Evolutionary conservation across 2,797 vertebrate species (phyloP).

Genomic region (Acanthornis magna): DNA sequence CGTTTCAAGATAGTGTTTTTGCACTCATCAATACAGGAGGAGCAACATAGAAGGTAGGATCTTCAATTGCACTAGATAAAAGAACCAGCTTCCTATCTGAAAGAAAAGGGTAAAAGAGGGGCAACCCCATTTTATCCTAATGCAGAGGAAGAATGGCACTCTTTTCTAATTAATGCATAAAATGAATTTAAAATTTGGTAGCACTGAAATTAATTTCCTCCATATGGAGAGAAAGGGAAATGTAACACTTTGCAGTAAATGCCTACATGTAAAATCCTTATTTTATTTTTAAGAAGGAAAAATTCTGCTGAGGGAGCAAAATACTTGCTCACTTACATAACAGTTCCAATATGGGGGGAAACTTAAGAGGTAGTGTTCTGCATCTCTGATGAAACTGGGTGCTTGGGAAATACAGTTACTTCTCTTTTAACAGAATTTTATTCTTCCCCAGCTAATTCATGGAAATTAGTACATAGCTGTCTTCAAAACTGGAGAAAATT

Average conservation of each 20-base stretch:
- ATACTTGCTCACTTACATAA: neutral
- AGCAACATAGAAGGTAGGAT: neutral
- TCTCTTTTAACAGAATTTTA: neutral
- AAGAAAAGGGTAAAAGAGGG: neutral
- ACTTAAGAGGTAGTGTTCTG: neutral
- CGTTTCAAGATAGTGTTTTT: neutral
- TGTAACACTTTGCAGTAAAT: neutral
- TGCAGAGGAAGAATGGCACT: neutral
- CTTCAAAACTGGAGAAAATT: neutral
- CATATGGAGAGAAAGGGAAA: neutral
- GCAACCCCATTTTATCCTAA: neutral
- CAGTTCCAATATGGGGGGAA: neutral
- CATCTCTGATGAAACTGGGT: neutral
- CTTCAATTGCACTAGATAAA: neutral
- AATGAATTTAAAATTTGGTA: neutral
- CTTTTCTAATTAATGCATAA: neutral
- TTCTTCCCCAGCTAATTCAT: neutral
- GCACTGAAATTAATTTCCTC: neutral
- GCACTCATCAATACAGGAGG: neutral
- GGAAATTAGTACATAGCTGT: neutral
- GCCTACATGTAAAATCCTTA: neutral
- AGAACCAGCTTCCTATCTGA: neutral
- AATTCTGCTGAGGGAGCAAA: neutral
- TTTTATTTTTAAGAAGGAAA: neutral
- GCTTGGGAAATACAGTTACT: neutral